A percentile compares a stretch with the other conserved stretches of the same genome.
Evolutionary conservation across 2,113 vertebrate species (phyloP).

Genomic region (Tragelaphus buxtoni): DNA sequence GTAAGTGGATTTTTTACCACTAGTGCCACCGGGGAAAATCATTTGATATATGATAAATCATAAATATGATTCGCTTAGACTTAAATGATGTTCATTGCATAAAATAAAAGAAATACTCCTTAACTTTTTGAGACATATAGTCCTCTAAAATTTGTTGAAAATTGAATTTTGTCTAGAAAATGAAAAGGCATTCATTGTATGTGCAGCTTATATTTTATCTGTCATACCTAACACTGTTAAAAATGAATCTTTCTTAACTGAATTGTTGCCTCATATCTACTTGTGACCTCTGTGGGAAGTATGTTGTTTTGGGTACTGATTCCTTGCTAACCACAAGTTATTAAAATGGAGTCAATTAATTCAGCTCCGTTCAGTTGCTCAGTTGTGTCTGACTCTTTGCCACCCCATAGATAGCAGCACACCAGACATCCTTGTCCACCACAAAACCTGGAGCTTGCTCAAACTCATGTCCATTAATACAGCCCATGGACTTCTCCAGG

Average conservation of each 20-base stretch:
- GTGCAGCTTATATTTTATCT: background rate
- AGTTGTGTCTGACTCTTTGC: background rate
- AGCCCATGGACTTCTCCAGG: background rate
- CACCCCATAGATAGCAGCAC: background rate
- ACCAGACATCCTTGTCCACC: background rate
- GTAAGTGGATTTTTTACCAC: background rate
- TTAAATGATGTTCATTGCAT: background rate
- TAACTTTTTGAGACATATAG: background rate
- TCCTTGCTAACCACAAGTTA: background rate
- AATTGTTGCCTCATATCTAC: background rate
- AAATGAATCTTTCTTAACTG: background rate
- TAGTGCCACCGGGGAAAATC: background rate
- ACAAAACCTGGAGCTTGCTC: background rate
- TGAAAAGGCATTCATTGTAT: background rate
- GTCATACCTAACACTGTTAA: background rate
- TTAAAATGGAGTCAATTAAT: background rate
- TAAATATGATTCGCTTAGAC: background rate
- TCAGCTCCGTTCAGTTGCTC: accelerated
- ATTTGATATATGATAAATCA: background rate
- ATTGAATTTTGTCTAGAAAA: background rate
- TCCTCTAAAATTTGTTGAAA: background rate
- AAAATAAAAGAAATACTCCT: background rate
- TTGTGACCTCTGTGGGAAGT: background rate
- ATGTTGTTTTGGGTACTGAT: background rate
- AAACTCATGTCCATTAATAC: background rate